A percentile compares a stretch with the other conserved stretches of the same genome.
phyloP scores from a whole-genome alignment of 2,797 vertebrate genomes.

The Poecilia velifera region DNA sequence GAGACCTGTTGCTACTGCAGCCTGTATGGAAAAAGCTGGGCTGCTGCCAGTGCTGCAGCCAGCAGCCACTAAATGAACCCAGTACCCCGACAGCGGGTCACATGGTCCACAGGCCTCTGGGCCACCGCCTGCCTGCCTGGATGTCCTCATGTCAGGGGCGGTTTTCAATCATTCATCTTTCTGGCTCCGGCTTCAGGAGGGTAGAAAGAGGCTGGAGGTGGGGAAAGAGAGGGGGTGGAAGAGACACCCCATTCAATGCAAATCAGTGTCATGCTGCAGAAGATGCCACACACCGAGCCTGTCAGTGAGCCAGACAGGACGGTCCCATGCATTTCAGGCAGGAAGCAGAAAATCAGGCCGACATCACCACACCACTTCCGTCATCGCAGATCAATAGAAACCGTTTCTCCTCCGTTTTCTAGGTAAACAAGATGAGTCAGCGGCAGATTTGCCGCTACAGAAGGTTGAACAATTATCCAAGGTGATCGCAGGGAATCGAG shows the following conservation, averaged over 20 bases:
- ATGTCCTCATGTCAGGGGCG: constrained; percentile 62
- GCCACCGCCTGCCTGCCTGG: constrained; percentile 71
- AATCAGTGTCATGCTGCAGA: constrained; percentile 72
- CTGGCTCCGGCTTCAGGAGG: constrained; percentile 45
- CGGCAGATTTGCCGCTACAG: constrained; percentile 30
- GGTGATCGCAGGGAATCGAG: background rate
- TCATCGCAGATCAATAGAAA: constrained; percentile 58
- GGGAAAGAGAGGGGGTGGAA: constrained; percentile 4
- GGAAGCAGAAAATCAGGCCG: constrained; percentile 59
- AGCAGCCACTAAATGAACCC: constrained; percentile 85
- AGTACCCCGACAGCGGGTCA: constrained; percentile 83
- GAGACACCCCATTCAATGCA: constrained; percentile 73
- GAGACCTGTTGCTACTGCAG: constrained; percentile 80
- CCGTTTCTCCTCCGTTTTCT: constrained; percentile 48
- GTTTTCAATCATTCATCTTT: constrained; percentile 82
- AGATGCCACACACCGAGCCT: constrained; percentile 61
- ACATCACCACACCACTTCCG: constrained; percentile 62
- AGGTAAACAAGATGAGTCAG: constrained; percentile 28
- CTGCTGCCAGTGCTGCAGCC: constrained; percentile 77
- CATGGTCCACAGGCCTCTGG: constrained; percentile 76
- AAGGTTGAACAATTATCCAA: constrained; percentile 23
- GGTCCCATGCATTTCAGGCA: constrained; percentile 60
- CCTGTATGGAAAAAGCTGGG: constrained; percentile 79
- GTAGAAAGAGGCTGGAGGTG: constrained; percentile 14
- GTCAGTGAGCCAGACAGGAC: constrained; percentile 53